Percentiles rank a stretch among this genome's conserved stretches.
These are phyloP conservation scores for Escarpia spicata DNA, from an alignment of 2,888 invertebrate genomes.

Conservation along the genomic window DNA sequence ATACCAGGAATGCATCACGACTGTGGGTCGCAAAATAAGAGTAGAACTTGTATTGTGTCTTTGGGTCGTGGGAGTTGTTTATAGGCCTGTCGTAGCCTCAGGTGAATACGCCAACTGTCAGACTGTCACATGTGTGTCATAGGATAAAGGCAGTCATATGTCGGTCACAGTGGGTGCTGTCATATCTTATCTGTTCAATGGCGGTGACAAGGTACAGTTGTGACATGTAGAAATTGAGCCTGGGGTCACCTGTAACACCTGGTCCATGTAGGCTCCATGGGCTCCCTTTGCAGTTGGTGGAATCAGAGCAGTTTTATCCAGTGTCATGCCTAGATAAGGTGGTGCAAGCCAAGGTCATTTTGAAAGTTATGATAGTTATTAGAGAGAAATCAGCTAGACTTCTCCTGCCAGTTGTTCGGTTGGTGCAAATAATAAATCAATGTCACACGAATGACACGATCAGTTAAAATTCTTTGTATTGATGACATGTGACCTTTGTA, in stretches of 20 bases:
- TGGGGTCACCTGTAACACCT: not conserved
- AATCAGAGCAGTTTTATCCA: not conserved
- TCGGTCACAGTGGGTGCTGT: not conserved
- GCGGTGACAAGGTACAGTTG: not conserved
- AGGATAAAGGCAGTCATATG: not conserved
- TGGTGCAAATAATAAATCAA: not conserved
- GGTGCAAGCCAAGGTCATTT: not conserved
- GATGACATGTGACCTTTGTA: not conserved
- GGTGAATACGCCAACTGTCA: not conserved
- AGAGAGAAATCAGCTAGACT: not conserved
- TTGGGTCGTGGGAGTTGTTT: not conserved
- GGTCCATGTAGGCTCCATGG: not conserved
- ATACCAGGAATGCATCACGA: not conserved
- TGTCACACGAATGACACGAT: not conserved
- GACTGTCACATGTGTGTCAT: not conserved
- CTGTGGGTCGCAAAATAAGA: not conserved
- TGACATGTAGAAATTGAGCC: not conserved
- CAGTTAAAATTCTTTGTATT: not conserved
- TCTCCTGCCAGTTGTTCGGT: not conserved
- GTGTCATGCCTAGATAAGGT: not conserved
- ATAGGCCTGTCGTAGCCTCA: not conserved
- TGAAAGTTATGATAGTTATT: not conserved
- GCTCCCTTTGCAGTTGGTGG: not conserved
- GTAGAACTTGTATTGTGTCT: not conserved
- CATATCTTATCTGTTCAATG: constrained; percentile 3